phyloP scores from a whole-genome alignment of 2,797 vertebrate genomes.

The Semaprochilodus insignis region DNA sequence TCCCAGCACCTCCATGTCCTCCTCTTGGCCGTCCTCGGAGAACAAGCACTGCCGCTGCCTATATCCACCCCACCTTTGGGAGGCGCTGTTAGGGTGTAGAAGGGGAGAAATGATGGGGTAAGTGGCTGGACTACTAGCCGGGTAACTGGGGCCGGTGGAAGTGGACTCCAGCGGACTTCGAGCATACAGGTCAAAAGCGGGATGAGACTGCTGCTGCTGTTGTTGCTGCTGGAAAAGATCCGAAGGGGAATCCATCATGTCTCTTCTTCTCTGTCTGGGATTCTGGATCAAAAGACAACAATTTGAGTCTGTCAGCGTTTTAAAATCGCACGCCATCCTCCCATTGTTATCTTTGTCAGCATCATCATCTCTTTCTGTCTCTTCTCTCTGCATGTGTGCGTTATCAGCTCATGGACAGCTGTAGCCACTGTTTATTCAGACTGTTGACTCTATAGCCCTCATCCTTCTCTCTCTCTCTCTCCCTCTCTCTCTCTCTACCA shows the following conservation, averaged over 20 bases:
- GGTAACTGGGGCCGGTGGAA: conserved; percentile 62
- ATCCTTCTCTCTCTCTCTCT: conserved; percentile 52
- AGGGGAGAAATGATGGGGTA: conserved; percentile 79
- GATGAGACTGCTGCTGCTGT: conserved; percentile 70
- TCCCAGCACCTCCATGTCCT: conserved; percentile 59
- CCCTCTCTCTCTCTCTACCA: conserved; percentile 47
- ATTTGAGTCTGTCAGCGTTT: conserved; percentile 32
- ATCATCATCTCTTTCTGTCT: conserved; percentile 63
- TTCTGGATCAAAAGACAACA: conserved; percentile 61
- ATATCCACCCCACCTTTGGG: conserved; percentile 68
- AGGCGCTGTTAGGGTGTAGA: conserved; percentile 71
- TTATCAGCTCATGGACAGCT: conserved; percentile 83
- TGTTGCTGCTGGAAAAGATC: conserved; percentile 76
- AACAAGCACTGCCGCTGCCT: conserved; percentile 58
- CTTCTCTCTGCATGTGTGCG: conserved; percentile 64
- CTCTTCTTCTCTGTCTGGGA: conserved; percentile 40
- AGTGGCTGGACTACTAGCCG: conserved; percentile 65
- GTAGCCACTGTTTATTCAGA: conserved; percentile 85
- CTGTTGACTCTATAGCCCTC: conserved; percentile 79
- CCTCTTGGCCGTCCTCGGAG: conserved; percentile 61
- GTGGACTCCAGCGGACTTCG: conserved; percentile 69
- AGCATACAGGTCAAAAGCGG: conserved; percentile 65
- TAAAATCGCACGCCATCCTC: conserved; percentile 44
- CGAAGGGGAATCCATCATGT: conserved; percentile 77
- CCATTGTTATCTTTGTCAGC: conserved; percentile 63